Base-by-base conservation (phyloP, 2,113 vertebrate species). In the Variabilichromis moorii region DNA sequence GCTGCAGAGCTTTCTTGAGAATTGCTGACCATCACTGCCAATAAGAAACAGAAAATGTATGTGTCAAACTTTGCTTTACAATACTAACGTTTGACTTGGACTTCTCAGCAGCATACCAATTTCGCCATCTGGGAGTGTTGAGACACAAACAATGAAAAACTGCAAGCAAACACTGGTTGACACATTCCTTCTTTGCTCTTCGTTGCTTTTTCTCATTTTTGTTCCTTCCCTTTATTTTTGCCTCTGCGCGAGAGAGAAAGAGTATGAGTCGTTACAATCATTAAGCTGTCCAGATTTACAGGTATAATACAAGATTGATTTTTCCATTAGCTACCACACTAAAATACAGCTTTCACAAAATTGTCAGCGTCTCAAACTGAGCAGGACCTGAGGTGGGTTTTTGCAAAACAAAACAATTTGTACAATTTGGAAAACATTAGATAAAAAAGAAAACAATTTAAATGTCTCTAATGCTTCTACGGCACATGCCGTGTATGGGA, bases 1-100 rank as follows among this genome's bases (percentile, higher is more conserved):
- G 51, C 42, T 51, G 54, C 83, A 81, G 61, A 50, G 59, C 82
- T 87, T 85, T 55, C 80, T 80, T 53, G 66, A 86, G 68, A 80
- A 88, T 78, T 82, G 78, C 81, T 92, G 90, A 88, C 89, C 89
- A 80, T 81, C 85, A 31, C 24, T 87, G 78, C 83, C 85, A 89
- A 87, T 80, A 40, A 81, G 50, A 88, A 86, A 86, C 40, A 81
- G 55, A 87, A 88, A 82, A 86, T 9, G 10, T 55, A 85, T 84
- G 63, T 84, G 51, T 88, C 54, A 89, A 88, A 55, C 54, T 8
- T 59, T 85, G 83, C 83, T 88, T 94, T 82, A 86, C 90, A 83
- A 88, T 89, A 79, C 66, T 89, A 82, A 84, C 82, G 40, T 78
- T 89, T 87, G 55, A 53, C 55, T 80, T 89, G 81, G 81, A 88